phyloP scores from a whole-genome alignment of 2,113 vertebrate species.

The Melierax canorus region DNA sequence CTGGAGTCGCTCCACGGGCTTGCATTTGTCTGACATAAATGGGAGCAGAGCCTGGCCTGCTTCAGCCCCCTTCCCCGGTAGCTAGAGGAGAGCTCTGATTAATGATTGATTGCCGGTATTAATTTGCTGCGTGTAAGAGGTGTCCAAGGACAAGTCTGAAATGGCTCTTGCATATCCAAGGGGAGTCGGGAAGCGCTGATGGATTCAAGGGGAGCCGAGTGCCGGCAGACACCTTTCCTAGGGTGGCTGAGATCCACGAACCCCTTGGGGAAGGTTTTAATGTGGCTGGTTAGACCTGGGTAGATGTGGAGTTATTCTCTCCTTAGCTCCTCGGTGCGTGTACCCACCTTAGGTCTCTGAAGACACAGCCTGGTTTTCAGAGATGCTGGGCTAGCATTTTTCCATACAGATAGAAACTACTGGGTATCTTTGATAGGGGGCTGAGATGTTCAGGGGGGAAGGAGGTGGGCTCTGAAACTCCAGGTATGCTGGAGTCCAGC shows the following conservation, averaged over 20 bases:
- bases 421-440: neutral
- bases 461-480: neutral
- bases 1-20: conserved; percentile 23
- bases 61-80: neutral
- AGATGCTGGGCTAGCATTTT: neutral
- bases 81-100: conserved; percentile 16
- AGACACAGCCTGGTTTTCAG: neutral
- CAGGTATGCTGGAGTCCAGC: neutral
- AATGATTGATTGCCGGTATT: conserved; percentile 17
- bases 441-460: neutral
- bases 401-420: neutral
- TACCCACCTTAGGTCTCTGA: neutral
- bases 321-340: neutral
- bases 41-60: conserved; percentile 36
- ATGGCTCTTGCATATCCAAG: neutral
- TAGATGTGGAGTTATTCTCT: neutral
- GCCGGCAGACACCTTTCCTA: neutral
- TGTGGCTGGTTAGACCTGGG: neutral
- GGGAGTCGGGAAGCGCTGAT: neutral
- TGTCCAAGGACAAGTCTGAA: conserved; percentile 35
- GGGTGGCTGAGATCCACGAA: neutral
- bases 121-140: conserved; percentile 22
- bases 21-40: conserved; percentile 45
- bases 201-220: neutral
- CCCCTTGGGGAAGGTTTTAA: neutral